phyloP scores from a whole-genome alignment of 2,113 vertebrate genomes.

The Mystacornis crossleyi region DNA sequence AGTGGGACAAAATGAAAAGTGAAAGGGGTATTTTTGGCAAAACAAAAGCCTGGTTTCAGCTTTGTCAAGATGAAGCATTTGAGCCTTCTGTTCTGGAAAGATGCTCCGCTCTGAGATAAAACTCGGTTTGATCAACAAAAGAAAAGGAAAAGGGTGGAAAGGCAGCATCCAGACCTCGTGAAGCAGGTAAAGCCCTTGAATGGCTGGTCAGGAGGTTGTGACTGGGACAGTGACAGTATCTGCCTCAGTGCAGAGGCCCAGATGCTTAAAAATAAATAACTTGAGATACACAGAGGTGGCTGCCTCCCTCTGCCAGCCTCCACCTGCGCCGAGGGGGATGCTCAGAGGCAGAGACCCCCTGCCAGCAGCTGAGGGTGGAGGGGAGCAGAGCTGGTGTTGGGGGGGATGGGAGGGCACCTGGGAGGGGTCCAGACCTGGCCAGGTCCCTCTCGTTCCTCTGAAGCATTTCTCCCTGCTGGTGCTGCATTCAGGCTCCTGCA shows the following conservation, averaged over 20 bases:
- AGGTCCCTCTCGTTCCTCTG: rapidly evolving
- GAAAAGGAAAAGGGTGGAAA: background rate
- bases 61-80: background rate
- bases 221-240: background rate
- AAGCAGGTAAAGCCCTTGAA: background rate
- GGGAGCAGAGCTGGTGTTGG: background rate
- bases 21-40: constrained; percentile 46
- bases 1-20: background rate
- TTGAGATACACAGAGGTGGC: background rate
- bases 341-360: background rate
- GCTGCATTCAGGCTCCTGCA: background rate
- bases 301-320: background rate
- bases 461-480: background rate
- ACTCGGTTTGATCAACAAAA: background rate
- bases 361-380: background rate
- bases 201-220: background rate
- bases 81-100: constrained; percentile 47
- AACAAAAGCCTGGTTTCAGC: constrained; percentile 20
- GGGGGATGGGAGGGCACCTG: background rate
- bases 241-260: background rate
- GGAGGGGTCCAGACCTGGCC: rapidly evolving
- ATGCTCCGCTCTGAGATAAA: background rate
- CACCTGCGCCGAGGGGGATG: rapidly evolving
- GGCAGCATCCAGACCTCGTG: background rate
- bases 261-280: background rate